Percentiles rank a stretch among this genome's conserved stretches.
phyloP scores from a whole-genome alignment of 2,797 vertebrate species.

The Silurus aristotelis region DNA sequence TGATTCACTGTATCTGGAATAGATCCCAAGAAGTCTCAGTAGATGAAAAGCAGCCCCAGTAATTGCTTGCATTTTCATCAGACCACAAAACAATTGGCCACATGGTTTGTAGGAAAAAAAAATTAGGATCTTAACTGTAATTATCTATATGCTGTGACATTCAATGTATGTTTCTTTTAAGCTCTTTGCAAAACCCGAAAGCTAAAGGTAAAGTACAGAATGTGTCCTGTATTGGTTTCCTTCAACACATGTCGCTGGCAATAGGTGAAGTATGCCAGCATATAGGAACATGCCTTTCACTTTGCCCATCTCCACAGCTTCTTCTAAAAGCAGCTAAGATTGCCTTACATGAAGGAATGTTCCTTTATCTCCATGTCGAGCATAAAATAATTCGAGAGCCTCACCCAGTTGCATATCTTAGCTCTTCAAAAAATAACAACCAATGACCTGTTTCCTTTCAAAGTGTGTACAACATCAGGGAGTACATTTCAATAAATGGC shows the following conservation, averaged over 20 bases:
- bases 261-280: constrained; percentile 55
- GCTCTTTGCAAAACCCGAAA: neutral
- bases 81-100: neutral
- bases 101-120: neutral
- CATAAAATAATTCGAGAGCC: constrained; percentile 43
- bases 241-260: constrained; percentile 59
- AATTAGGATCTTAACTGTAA: neutral
- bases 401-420: constrained; percentile 1
- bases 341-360: constrained; percentile 66
- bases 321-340: constrained; percentile 57
- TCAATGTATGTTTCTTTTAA: constrained; percentile 15
- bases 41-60: neutral
- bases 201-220: neutral
- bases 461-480: neutral
- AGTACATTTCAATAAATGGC: neutral
- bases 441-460: neutral
- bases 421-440: neutral
- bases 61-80: neutral
- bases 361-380: constrained; percentile 39
- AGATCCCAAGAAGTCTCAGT: neutral
- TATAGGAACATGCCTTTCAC: constrained; percentile 57
- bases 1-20: neutral
- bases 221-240: constrained; percentile 62
- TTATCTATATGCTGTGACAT: neutral
- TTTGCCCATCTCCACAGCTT: constrained; percentile 41